phyloP scores from a whole-genome alignment of 2,797 vertebrate species.

The Acridotheres tristis region DNA sequence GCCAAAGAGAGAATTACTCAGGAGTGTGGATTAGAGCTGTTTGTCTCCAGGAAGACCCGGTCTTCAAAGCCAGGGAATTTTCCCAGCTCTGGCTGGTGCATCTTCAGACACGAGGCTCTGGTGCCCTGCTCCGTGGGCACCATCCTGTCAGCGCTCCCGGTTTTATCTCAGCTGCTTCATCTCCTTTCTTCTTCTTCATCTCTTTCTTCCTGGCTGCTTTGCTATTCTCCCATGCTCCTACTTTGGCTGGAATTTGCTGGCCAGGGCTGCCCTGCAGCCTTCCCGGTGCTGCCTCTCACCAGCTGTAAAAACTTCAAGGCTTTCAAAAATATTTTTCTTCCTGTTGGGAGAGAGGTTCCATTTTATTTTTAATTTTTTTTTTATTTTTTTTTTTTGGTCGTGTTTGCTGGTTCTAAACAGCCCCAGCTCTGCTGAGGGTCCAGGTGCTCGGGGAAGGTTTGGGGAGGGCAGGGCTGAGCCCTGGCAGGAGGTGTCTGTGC shows the following conservation, averaged over 20 bases:
- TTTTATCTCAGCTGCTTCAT: background rate
- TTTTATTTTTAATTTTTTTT: background rate
- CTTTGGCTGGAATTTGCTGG: background rate
- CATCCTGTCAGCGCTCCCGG: background rate
- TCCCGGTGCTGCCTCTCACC: background rate
- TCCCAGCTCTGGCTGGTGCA: conserved; percentile 23
- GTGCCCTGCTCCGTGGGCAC: background rate
- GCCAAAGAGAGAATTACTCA: conserved; percentile 65
- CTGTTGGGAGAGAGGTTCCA: conserved; percentile 26
- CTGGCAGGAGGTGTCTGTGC: background rate
- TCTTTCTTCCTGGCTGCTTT: background rate
- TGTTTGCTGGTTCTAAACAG: background rate
- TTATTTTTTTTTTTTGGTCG: background rate
- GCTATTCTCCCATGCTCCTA: background rate
- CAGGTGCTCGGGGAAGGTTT: background rate
- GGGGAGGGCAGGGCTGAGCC: background rate
- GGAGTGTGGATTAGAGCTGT: conserved; percentile 58
- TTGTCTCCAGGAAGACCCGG: conserved; percentile 50
- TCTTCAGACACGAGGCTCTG: background rate
- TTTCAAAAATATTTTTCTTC: conserved; percentile 49
- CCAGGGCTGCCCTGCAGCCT: background rate
- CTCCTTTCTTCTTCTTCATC: background rate
- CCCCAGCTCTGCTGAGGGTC: conserved; percentile 3
- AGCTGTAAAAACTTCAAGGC: conserved; percentile 58
- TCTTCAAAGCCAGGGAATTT: conserved; percentile 60